A percentile compares a stretch with the other conserved stretches of the same genome.
Conservation (phyloP, 2,113 vertebrate genomes). For the Nannospalax galili region DNA sequence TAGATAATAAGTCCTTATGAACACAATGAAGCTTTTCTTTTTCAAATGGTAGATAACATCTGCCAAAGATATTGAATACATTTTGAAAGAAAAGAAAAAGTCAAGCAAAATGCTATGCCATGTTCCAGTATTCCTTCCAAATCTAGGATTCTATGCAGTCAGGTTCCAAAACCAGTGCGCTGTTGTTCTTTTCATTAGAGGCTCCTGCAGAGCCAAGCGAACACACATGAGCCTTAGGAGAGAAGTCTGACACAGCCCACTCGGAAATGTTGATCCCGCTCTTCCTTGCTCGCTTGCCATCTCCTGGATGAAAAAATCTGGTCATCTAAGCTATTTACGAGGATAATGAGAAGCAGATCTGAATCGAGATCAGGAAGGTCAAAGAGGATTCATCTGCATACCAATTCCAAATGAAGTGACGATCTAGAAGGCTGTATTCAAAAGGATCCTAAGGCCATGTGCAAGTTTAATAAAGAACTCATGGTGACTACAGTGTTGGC, state of each 20-base stretch:
- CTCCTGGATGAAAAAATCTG: neutral
- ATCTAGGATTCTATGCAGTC: neutral
- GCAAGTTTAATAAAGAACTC: neutral
- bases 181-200: neutral
- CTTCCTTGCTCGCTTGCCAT: constrained; percentile 19
- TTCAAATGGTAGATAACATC: neutral
- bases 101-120: neutral
- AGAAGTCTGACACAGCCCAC: neutral
- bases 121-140: neutral
- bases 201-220: neutral
- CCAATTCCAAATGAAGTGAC: neutral
- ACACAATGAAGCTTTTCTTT: constrained; percentile 38
- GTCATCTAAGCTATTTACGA: neutral
- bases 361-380: neutral
- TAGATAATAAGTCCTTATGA: constrained; percentile 12
- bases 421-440: neutral
- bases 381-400: neutral
- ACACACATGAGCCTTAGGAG: neutral
- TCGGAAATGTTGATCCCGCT: neutral
- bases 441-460: neutral
- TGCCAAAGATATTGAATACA: neutral
- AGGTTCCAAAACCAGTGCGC: neutral
- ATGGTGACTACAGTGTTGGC: neutral
- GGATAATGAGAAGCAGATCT: constrained; percentile 34
- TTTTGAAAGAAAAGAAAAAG: constrained; percentile 43